Percentiles rank a stretch among this genome's conserved stretches.
Conservation (phyloP, 2,113 vertebrate genomes). For the Agapornis roseicollis region DNA sequence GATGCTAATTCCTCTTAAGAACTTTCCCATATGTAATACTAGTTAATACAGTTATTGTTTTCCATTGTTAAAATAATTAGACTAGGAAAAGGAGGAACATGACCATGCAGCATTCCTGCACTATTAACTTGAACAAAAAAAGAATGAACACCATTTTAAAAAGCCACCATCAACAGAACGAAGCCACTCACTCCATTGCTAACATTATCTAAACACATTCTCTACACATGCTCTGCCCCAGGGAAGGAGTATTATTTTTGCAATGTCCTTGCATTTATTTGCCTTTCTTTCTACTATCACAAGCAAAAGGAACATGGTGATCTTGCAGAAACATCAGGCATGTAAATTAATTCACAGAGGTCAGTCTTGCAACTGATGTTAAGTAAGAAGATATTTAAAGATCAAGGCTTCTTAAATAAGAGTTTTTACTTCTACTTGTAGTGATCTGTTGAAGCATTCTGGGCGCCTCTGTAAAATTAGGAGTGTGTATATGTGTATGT, state of each 20-base stretch:
- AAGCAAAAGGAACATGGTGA: neutral
- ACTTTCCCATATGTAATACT: neutral
- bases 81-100: neutral
- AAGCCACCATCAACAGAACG: neutral
- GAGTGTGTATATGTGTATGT: fast-evolving
- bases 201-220: neutral
- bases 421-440: neutral
- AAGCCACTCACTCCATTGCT: neutral
- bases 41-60: neutral
- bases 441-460: neutral
- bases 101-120: neutral
- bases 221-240: neutral
- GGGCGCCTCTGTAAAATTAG: neutral
- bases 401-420: neutral
- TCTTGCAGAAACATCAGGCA: neutral
- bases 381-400: neutral
- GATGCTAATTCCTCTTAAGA: neutral
- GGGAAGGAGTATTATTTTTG: neutral
- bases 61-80: neutral
- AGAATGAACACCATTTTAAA: neutral
- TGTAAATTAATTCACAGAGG: neutral
- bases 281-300: neutral
- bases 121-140: neutral
- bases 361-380: neutral
- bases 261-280: neutral